Evolutionary conservation across 2,888 invertebrate species (phyloP).

Genomic region (Scaptomyza cyrtandrae): DNA sequence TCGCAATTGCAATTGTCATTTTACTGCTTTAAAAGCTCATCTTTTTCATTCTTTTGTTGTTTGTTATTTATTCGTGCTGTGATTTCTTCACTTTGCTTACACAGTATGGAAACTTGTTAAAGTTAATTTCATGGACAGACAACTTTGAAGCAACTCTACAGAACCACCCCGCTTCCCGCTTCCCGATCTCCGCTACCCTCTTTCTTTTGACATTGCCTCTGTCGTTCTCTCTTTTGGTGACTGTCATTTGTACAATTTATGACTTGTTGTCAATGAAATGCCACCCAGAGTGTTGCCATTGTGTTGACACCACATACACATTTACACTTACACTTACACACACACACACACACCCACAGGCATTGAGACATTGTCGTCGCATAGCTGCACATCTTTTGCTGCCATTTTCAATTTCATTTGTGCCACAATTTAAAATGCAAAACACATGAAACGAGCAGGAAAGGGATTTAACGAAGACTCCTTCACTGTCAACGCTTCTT

Average conservation of each 20-base stretch:
- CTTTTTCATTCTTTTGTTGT: not conserved
- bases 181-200: not conserved
- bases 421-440: slow-evolving; percentile 80
- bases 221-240: slow-evolving; percentile 60
- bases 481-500: slow-evolving; percentile 3
- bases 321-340: slow-evolving; percentile 11
- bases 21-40: not conserved
- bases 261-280: slow-evolving; percentile 75
- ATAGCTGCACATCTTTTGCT: slow-evolving; percentile 72
- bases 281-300: slow-evolving; percentile 73
- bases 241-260: slow-evolving; percentile 74
- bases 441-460: slow-evolving; percentile 59
- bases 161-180: not conserved
- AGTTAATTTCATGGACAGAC: slow-evolving; percentile 27
- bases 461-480: not conserved
- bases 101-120: slow-evolving; percentile 32
- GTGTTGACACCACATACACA: slow-evolving; percentile 67
- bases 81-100: slow-evolving; percentile 35
- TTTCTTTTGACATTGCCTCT: slow-evolving; percentile 7
- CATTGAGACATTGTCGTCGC: slow-evolving; percentile 59
- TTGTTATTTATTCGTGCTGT: slow-evolving; percentile 12
- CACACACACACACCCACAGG: slow-evolving; percentile 22
- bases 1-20: not conserved
- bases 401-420: slow-evolving; percentile 76
- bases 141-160: slow-evolving; percentile 2